Conservation (phyloP, 2,888 invertebrate genomes). For the Hemistola chrysoprasaria region DNA sequence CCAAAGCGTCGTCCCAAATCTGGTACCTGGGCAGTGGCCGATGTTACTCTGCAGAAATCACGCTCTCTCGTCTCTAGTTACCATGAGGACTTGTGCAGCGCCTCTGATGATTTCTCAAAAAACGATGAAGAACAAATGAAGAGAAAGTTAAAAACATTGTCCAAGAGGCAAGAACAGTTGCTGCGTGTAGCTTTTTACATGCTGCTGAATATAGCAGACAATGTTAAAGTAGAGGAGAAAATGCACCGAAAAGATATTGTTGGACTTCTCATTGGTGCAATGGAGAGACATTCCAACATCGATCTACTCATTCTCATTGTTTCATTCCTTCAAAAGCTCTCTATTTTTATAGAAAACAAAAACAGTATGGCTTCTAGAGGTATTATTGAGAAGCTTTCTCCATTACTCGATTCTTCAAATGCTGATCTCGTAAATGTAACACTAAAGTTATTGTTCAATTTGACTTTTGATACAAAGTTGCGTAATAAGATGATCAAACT, state of each 20-base stretch:
- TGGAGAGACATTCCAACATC: constrained; percentile 93
- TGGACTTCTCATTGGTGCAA: constrained; percentile 91
- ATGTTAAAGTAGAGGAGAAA: constrained; percentile 97
- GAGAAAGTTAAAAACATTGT: constrained; percentile 89
- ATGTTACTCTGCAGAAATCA: constrained; percentile 79
- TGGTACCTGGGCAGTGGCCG: constrained; percentile 86
- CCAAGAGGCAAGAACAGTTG: constrained; percentile 96
- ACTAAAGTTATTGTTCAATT: constrained; percentile 94
- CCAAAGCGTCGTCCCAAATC: constrained; percentile 88
- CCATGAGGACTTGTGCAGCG: constrained; percentile 84
- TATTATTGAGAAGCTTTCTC: constrained; percentile 91
- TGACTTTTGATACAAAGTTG: constrained; percentile 95
- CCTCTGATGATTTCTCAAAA: constrained; percentile 73
- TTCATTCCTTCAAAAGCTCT: constrained; percentile 97
- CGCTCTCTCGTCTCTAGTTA: constrained; percentile 85
- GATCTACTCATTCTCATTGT: constrained; percentile 95
- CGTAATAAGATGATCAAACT: constrained; percentile 94
- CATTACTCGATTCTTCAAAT: constrained; percentile 86
- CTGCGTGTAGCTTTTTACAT: constrained; percentile 95
- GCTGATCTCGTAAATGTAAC: constrained; percentile 91
- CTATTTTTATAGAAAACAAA: constrained; percentile 97
- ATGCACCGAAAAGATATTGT: constrained; percentile 97
- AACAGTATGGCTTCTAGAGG: constrained; percentile 93
- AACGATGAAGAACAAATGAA: constrained; percentile 90
- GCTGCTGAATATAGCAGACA: constrained; percentile 97